These are phyloP conservation scores for Scaptomyza caliginosa DNA, from an alignment of 2,888 invertebrate genomes.

Conservation along the genomic window DNA sequence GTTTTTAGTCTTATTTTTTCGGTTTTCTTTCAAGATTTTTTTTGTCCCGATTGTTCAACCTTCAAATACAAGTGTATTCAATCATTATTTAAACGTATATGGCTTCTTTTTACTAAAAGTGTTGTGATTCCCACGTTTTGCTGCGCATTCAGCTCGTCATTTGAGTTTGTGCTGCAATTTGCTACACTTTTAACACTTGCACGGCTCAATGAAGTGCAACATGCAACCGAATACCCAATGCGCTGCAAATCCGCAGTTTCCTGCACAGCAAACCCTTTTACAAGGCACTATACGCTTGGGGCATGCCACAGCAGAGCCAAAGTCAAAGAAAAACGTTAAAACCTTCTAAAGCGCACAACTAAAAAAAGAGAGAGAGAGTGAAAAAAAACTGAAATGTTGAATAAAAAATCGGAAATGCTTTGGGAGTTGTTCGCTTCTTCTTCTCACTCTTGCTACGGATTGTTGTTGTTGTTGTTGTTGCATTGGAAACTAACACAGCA, in stretches of 20 bases:
- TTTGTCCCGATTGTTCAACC: no score
- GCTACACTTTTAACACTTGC: slow-evolving; percentile 77
- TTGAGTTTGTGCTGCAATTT: slow-evolving; percentile 62
- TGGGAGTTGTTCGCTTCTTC: slow-evolving; percentile 17
- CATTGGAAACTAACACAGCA: slow-evolving; percentile 58
- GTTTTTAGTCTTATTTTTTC: no score
- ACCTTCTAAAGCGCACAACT: slow-evolving; percentile 31
- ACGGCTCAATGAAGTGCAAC: slow-evolving; percentile 75
- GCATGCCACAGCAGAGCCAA: slow-evolving; percentile 31
- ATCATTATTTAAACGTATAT: slow-evolving; percentile 2
- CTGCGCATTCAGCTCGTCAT: slow-evolving; percentile 14
- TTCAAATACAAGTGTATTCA: no score
- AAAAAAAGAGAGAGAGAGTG: slow-evolving; percentile 5
- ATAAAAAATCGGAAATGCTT: slow-evolving; percentile 64
- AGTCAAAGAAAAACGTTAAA: slow-evolving; percentile 55
- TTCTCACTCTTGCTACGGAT: no score
- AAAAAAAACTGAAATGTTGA: slow-evolving; percentile 53
- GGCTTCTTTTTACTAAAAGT: slow-evolving; percentile 7
- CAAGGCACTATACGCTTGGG: background rate
- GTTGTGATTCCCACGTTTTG: slow-evolving; percentile 39
- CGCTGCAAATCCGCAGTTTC: slow-evolving; percentile 26
- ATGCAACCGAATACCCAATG: slow-evolving; percentile 24
- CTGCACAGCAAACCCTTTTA: no score
- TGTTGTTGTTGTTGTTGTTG: slow-evolving; percentile 41
- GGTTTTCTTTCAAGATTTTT: no score